Conservation (phyloP, 2,797 vertebrate genomes). For the Gymnocypris eckloni region DNA sequence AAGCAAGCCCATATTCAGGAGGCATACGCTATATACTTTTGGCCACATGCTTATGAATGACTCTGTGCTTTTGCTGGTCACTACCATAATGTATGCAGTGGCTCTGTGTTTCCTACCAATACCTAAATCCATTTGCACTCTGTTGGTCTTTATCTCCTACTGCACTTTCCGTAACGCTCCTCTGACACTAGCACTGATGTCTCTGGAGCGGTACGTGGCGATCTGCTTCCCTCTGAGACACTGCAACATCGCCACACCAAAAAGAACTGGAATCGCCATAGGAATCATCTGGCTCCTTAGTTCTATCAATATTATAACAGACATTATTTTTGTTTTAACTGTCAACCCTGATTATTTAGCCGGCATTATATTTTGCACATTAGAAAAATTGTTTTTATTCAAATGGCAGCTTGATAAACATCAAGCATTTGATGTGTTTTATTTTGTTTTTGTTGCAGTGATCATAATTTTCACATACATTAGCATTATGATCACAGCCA, state of each 20-base stretch:
- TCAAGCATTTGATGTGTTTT: slow-evolving; percentile 46
- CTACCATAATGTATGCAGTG: slow-evolving; percentile 56
- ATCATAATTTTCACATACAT: slow-evolving; percentile 61
- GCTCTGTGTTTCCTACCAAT: slow-evolving; percentile 30
- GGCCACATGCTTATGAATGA: slow-evolving; percentile 66
- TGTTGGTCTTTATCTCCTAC: slow-evolving; percentile 32
- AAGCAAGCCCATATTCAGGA: slow-evolving; percentile 56
- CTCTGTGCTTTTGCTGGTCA: slow-evolving; percentile 57
- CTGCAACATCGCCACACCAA: slow-evolving; percentile 41
- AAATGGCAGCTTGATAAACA: slow-evolving; percentile 47
- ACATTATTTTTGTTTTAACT: slow-evolving; percentile 31
- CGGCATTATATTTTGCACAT: slow-evolving; percentile 39
- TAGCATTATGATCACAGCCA: slow-evolving; percentile 57
- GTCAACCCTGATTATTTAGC: slow-evolving; percentile 35
- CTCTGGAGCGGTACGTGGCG: slow-evolving; percentile 73
- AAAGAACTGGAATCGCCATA: slow-evolving; percentile 40
- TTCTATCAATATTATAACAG: slow-evolving; percentile 40
- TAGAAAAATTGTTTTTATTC: slow-evolving; percentile 36
- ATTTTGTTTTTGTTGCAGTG: slow-evolving; percentile 50
- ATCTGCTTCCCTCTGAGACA: slow-evolving; percentile 72
- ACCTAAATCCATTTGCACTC: slow-evolving; percentile 59
- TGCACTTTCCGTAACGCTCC: slow-evolving; percentile 61
- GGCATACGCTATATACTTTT: slow-evolving; percentile 66
- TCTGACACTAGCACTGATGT: slow-evolving; percentile 72
- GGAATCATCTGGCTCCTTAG: slow-evolving; percentile 50